A percentile compares a stretch with the other conserved stretches of the same genome.
phyloP scores from a whole-genome alignment of 2,113 vertebrate species.

The Labrus mixtus region DNA sequence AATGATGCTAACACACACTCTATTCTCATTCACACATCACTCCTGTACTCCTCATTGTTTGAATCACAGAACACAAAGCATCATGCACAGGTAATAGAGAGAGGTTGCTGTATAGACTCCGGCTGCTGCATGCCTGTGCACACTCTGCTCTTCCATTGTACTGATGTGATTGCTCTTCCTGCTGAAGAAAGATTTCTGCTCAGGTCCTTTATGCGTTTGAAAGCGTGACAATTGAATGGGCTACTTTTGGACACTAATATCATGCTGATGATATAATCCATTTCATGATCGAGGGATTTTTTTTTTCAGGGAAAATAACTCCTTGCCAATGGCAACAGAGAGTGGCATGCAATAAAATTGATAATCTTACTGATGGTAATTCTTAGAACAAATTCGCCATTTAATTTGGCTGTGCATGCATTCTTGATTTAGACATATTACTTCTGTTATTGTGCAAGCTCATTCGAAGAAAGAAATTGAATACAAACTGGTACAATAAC shows the following conservation, averaged over 20 bases:
- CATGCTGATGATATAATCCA: conserved; percentile 70
- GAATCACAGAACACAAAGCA: background rate
- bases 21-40: background rate
- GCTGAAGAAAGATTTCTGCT: conserved; percentile 61
- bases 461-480: too few species aligned
- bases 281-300: conserved; percentile 41
- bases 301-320: conserved; percentile 26
- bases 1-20: background rate
- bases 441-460: background rate
- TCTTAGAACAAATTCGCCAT: background rate
- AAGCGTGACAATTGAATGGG: conserved; percentile 66
- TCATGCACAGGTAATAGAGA: background rate
- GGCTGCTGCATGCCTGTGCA: conserved; percentile 50
- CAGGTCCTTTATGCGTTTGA: conserved; percentile 49
- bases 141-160: conserved; percentile 57
- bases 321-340: conserved; percentile 35
- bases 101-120: conserved; percentile 14
- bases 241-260: conserved; percentile 65
- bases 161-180: conserved; percentile 68
- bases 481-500: too few species aligned
- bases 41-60: background rate
- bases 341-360: background rate
- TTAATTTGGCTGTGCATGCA: background rate
- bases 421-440: background rate
- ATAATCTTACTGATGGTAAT: background rate